phyloP scores from a whole-genome alignment of 1,140 invertebrate genomes.

The Conus betulinus region DNA sequence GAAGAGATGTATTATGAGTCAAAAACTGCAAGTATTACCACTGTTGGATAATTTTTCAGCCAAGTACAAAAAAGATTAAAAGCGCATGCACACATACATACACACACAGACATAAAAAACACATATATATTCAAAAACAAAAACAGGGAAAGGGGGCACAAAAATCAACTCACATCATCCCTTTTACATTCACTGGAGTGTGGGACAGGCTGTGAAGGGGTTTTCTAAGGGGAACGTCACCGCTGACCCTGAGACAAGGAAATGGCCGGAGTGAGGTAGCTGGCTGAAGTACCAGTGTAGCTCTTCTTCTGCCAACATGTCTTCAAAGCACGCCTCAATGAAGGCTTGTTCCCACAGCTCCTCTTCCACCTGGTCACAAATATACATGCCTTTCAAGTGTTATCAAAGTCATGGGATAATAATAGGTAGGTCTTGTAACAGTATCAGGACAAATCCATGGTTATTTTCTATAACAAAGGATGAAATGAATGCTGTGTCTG shows the following conservation, averaged over 20 bases:
- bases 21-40: too few species aligned
- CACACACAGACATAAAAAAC: too few species aligned
- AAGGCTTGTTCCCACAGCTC: conserved; percentile 64
- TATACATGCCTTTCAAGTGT: too few species aligned
- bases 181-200: background rate
- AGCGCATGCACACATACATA: too few species aligned
- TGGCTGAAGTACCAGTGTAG: conserved; percentile 45
- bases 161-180: conserved; percentile 3
- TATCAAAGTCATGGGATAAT: background rate
- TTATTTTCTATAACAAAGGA: background rate
- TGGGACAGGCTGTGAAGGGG: background rate
- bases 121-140: too few species aligned
- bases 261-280: conserved; percentile 27
- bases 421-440: background rate
- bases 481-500: background rate
- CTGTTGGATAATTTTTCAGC: too few species aligned
- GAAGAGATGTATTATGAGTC: too few species aligned
- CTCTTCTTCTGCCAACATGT: conserved; percentile 66
- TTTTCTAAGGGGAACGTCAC: background rate
- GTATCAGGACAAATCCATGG: background rate
- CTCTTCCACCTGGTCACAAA: conserved; percentile 55
- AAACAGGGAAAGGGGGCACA: too few species aligned
- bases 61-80: too few species aligned
- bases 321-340: conserved; percentile 68
- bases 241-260: background rate